Evolutionary conservation across 1,140 invertebrate species (phyloP), one percentile per base, ranked within the genome.

Genomic region (Brachionus asplanchnoidis): DNA sequence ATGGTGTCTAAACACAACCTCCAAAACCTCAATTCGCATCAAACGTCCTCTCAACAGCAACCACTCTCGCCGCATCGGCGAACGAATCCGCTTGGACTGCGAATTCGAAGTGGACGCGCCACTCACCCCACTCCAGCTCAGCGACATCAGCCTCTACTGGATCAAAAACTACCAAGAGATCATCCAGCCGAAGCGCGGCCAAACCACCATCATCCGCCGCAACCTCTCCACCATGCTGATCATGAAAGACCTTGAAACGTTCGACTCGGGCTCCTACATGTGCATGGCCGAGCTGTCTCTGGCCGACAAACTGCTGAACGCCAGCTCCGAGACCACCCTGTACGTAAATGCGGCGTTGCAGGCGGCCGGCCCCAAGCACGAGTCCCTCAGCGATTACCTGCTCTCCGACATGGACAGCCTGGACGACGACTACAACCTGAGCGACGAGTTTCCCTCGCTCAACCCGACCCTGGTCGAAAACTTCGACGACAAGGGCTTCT

Each of bases 401-500:
- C 40, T 75, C 17, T 44, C 70, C 40, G 70, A 75, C 42, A 28
- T 77, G 12, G 44, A 46, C 20, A 77, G 8, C 23, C 32, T 50
- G 14, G 73, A 77, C 26, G 73, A 77, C 23, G 73, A 68, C 9
- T 53, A 44, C 32, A 68, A 66, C 17, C 23, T 82, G 2, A 82
- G 79, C 14, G 79, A 82, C 20, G 79, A 82, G 44, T 82, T 82
- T 82, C 79, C 79, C 36, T 82, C 79, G 7, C 28, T 82, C 2
- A 82, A 82, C n/a, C 79, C 79, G 12, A 82, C 79, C 17, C 36
- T 82, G 12, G 42, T 82, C 23, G 79, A 82, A 40, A 82, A 82
- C 53, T 82, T 82, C 23, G 86, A 87, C 7, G 86, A 85, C 12
- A 86, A 87, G 32, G 91, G 91, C 7, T 90, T 90, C 77, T 92